A percentile compares a stretch with the other conserved stretches of the same genome.
phyloP scores from a whole-genome alignment of 2,113 vertebrate genomes.

The Engraulis encrasicolus region DNA sequence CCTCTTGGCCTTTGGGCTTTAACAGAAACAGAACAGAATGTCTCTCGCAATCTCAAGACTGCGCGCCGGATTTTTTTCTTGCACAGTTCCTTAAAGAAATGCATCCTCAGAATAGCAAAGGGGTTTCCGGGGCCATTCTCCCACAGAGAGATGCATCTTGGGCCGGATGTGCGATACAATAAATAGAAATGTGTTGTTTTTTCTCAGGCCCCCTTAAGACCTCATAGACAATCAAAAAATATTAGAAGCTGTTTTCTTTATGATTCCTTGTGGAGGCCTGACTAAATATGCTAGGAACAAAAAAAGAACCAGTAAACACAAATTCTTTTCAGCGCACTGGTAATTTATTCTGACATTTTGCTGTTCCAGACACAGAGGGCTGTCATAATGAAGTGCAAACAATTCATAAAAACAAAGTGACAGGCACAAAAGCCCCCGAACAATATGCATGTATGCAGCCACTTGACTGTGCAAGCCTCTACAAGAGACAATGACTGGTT shows the following conservation, averaged over 20 bases:
- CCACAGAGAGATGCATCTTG: background rate
- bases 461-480: background rate
- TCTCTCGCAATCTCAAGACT: background rate
- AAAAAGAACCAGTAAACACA: background rate
- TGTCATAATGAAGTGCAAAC: background rate
- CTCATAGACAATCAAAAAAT: background rate
- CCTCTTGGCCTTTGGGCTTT: background rate
- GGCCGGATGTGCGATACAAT: background rate
- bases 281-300: background rate
- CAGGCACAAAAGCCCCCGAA: background rate
- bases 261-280: background rate
- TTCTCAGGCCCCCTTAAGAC: background rate
- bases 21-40: conserved; percentile 6
- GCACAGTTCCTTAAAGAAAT: background rate
- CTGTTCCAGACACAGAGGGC: background rate
- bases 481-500: background rate
- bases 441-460: background rate
- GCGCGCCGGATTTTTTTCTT: background rate
- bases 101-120: background rate
- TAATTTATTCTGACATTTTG: background rate
- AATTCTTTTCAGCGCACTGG: background rate
- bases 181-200: background rate
- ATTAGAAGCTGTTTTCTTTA: background rate
- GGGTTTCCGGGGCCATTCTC: background rate
- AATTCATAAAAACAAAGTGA: background rate